A percentile compares a stretch with the other conserved stretches of the same genome.
These are phyloP conservation scores for Chrysoperla carnea DNA, from an alignment of 1,140 invertebrate genomes.

Conservation along the genomic window DNA sequence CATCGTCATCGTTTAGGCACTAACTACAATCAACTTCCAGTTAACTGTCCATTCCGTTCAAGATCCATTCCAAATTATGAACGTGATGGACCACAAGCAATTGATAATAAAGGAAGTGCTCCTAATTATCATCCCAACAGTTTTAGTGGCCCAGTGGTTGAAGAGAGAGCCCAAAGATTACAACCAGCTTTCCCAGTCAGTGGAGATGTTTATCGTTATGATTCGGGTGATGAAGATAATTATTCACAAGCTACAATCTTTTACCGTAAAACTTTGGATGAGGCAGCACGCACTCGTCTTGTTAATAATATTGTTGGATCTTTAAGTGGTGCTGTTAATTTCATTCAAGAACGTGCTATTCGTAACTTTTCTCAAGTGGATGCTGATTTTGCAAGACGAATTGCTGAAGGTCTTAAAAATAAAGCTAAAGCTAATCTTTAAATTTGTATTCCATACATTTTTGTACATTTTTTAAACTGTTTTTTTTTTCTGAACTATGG, in stretches of 20 bases:
- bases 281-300: conserved; percentile 49
- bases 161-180: conserved; percentile 29
- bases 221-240: conserved; percentile 78
- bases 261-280: conserved; percentile 62
- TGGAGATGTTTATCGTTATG: conserved; percentile 56
- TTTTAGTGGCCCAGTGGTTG: conserved; percentile 49
- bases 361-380: conserved; percentile 55
- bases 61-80: conserved; percentile 45
- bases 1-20: conserved; percentile 73
- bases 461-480: no score
- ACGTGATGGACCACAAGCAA: conserved; percentile 53
- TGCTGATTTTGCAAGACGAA: conserved; percentile 40
- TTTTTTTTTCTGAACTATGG: no score
- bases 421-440: no score
- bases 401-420: conserved; percentile 28
- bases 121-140: conserved; percentile 86
- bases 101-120: conserved; percentile 41
- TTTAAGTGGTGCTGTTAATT: conserved; percentile 58
- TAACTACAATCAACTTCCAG: conserved; percentile 74
- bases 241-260: conserved; percentile 68
- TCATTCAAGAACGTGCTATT: conserved; percentile 72
- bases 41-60: conserved; percentile 68
- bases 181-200: conserved; percentile 28
- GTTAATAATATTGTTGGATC: conserved; percentile 66
- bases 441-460: no score